Base-by-base conservation (phyloP, 2,797 vertebrate species). In the Limosa lapponica region DNA sequence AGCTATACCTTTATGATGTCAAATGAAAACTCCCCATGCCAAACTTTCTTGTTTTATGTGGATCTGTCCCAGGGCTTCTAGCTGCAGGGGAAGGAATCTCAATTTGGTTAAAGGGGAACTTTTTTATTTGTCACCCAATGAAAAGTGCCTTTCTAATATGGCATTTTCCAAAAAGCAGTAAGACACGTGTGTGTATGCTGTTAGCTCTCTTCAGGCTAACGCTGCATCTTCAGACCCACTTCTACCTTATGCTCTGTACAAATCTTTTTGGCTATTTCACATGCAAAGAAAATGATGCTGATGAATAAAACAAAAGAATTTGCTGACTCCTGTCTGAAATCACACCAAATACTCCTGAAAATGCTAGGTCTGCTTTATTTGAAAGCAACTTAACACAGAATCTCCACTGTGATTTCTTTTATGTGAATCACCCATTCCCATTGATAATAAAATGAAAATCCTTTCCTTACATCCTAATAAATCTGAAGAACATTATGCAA, bases 401-500 rank as follows among this genome's bases (percentile, higher is more conserved):
- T 75, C 78, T 87, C 67, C 30, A 41, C 48, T 86, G 88, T 92
- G 89, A 93, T 91, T 93, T 96, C 97, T 74, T 92, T 85, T 77
- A 93, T 49, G 37, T 90, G 94, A 97, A 90, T 96, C 91, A 86
- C 74, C 82, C 85, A 57, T 94, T 95, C 85, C 80, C 37, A 88
- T 17, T 86, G 95, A 91, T 92, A 93, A 88, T 65, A 87, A 97
- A 97, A 96, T 89, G 55, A 93, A 97, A 97, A 92, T 93, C 93
- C 87, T 97, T 89, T 88, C 46, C 82, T 90, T 96, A 92, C 80
- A 77, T 97, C 43, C 92, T 91, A 95, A 94, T 96, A 97, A 97
- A 95, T 95, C 87, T 94, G 86, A 96, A 96, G 96, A 97, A 87
- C 85, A 66, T 97, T 97, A 97, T 96, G 97, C 95, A 98, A 97